phyloP scores from a whole-genome alignment of 2,113 vertebrate species.

The Harpagus bidentatus region DNA sequence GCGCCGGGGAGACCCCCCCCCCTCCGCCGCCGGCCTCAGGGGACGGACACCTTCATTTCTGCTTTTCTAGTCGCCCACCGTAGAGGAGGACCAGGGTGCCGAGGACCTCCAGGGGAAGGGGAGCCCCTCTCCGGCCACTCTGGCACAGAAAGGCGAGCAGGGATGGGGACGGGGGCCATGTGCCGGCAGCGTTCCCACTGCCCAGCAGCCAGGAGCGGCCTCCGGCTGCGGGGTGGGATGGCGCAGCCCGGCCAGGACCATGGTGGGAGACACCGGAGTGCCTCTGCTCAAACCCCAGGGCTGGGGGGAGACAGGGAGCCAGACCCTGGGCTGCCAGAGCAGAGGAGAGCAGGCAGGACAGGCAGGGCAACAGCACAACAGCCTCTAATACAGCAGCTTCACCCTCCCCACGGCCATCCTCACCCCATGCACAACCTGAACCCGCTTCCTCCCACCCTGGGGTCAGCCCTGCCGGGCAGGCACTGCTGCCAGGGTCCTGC shows the following conservation, averaged over 20 bases:
- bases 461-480: background rate
- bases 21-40: background rate
- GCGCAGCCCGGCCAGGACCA: background rate
- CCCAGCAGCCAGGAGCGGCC: background rate
- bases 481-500: background rate
- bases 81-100: background rate
- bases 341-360: background rate
- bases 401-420: background rate
- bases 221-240: background rate
- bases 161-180: background rate
- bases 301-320: fast-evolving
- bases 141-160: background rate
- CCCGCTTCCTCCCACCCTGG: fast-evolving
- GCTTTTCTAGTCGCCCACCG: background rate
- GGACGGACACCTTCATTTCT: background rate
- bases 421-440: background rate
- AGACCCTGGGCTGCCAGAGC: background rate
- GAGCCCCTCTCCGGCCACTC: background rate
- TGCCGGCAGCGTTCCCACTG: background rate
- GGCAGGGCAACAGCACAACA: background rate
- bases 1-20: background rate
- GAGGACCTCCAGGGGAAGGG: background rate
- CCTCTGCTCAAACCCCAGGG: background rate
- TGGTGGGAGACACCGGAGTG: fast-evolving
- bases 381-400: background rate